A percentile compares a stretch with the other conserved stretches of the same genome.
Evolutionary conservation across 2,797 vertebrate species (phyloP).

Genomic region (Orestias chungarensis): DNA sequence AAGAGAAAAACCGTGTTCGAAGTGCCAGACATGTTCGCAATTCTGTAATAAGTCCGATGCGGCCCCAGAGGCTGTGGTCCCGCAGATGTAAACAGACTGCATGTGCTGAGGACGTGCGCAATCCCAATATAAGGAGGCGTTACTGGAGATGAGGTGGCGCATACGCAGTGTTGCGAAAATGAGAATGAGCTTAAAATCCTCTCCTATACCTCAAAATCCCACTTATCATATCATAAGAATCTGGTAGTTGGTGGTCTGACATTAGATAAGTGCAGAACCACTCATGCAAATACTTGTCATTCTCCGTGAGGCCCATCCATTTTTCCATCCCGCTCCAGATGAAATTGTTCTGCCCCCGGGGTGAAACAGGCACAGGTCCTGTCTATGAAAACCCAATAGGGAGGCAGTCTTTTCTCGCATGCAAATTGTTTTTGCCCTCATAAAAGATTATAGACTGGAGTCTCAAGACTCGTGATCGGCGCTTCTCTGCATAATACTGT

Average conservation of each 20-base stretch:
- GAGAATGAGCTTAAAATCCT: too few species aligned
- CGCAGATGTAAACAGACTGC: too few species aligned
- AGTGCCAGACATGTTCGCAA: too few species aligned
- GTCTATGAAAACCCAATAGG: constrained; percentile 66
- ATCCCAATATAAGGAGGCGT: too few species aligned
- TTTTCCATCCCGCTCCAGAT: constrained; percentile 52
- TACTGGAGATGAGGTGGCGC: too few species aligned
- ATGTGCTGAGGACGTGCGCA: too few species aligned
- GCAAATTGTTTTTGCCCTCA: constrained; percentile 61
- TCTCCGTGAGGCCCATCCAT: constrained; percentile 54
- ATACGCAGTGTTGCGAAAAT: too few species aligned
- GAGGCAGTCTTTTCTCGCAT: constrained; percentile 53
- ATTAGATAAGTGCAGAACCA: constrained; percentile 26
- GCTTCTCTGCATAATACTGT: constrained; percentile 65
- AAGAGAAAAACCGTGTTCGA: too few species aligned
- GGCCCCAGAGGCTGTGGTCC: too few species aligned
- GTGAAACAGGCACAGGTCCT: constrained; percentile 60
- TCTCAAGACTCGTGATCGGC: constrained; percentile 44
- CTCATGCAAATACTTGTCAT: constrained; percentile 59
- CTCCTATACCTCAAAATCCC: too few species aligned
- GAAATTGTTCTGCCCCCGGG: constrained; percentile 62
- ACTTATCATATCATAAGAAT: neutral
- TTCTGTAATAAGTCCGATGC: too few species aligned
- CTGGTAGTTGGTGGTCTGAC: neutral
- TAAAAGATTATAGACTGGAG: constrained; percentile 68